Conservation (phyloP, 2,797 vertebrate genomes). For the Clamator glandarius region DNA sequence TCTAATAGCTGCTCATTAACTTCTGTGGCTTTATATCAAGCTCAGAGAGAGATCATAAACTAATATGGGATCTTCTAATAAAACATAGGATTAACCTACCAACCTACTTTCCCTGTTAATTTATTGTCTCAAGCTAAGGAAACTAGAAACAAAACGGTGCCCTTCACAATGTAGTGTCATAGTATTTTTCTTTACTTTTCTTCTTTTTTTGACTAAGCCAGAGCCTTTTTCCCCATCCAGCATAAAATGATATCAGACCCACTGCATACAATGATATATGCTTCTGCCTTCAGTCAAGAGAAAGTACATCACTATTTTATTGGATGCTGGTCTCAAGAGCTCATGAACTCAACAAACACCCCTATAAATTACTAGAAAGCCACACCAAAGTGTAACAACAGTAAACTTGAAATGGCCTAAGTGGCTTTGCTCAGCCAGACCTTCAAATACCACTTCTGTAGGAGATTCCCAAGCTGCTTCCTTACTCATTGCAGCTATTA, state of each 20-base stretch:
- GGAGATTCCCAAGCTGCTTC: neutral
- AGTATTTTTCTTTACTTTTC: conserved; percentile 44
- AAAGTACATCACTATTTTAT: conserved; percentile 78
- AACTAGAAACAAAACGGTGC: neutral
- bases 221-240: conserved; percentile 56
- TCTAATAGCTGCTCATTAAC: conserved; percentile 41
- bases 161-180: conserved; percentile 6
- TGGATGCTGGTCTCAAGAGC: conserved; percentile 73
- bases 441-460: neutral
- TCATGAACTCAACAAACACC: conserved; percentile 75
- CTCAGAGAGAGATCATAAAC: neutral
- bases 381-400: conserved; percentile 68
- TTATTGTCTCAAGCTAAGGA: neutral
- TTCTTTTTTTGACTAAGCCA: conserved; percentile 55
- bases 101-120: neutral
- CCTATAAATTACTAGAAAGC: conserved; percentile 74
- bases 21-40: neutral
- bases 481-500: neutral
- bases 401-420: conserved; percentile 74
- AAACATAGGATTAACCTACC: neutral
- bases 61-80: neutral
- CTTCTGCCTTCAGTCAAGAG: conserved; percentile 73
- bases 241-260: conserved; percentile 76
- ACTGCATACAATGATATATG: conserved; percentile 76
- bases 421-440: conserved; percentile 57